A percentile compares a stretch with the other conserved stretches of the same genome.
These are phyloP conservation scores for Nymphalis polychloros DNA, from an alignment of 2,888 invertebrate species.

Conservation along the genomic window DNA sequence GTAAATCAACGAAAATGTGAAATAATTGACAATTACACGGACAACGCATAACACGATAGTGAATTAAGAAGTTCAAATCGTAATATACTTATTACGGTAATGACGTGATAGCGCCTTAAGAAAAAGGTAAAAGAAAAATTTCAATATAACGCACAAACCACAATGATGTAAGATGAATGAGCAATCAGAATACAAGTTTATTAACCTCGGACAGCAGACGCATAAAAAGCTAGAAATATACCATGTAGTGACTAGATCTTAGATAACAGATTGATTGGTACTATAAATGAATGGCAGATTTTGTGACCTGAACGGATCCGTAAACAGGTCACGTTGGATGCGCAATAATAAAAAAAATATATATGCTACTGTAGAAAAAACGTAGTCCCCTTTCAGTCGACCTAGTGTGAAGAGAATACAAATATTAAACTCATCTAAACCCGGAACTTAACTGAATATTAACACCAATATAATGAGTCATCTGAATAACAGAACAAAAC, in stretches of 20 bases:
- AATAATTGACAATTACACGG: slow-evolving; percentile 42
- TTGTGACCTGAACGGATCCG: slow-evolving; percentile 64
- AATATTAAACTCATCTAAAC: slow-evolving; percentile 45
- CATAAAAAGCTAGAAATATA: slow-evolving; percentile 78
- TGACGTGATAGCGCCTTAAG: slow-evolving; percentile 53
- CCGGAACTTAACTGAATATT: slow-evolving; percentile 47
- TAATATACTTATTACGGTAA: slow-evolving; percentile 52
- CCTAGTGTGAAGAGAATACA: slow-evolving; percentile 53
- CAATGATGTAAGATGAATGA: slow-evolving; percentile 80
- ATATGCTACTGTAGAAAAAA: slow-evolving; percentile 55
- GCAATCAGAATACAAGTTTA: slow-evolving; percentile 76
- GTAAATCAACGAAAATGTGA: neutral
- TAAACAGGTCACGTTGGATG: slow-evolving; percentile 66
- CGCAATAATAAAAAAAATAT: slow-evolving; percentile 62
- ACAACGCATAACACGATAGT: slow-evolving; percentile 37
- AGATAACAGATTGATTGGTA: slow-evolving; percentile 79
- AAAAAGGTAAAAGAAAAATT: slow-evolving; percentile 61
- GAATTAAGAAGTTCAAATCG: slow-evolving; percentile 50
- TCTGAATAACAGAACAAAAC: neutral
- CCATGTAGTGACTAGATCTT: slow-evolving; percentile 71
- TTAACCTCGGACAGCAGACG: slow-evolving; percentile 75
- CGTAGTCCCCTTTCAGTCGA: slow-evolving; percentile 55
- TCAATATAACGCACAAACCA: slow-evolving; percentile 56
- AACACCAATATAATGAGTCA: slow-evolving; percentile 22
- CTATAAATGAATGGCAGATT: slow-evolving; percentile 71